phyloP scores from a whole-genome alignment of 2,797 vertebrate genomes.

The Columba guinea region DNA sequence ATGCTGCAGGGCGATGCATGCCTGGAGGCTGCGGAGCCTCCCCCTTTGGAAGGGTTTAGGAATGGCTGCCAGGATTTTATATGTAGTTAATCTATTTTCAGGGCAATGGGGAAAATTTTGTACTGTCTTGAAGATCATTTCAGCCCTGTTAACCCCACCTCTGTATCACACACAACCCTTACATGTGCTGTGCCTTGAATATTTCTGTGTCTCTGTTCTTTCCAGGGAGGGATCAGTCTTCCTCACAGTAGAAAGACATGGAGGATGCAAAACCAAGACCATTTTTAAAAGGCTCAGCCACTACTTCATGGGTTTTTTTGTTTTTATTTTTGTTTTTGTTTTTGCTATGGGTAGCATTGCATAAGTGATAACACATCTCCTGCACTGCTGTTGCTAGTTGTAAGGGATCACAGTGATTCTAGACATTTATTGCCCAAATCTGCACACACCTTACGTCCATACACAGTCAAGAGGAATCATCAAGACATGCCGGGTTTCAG shows the following conservation, averaged over 20 bases:
- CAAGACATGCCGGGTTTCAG: background rate
- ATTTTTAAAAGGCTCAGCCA: background rate
- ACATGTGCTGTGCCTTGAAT: fast-evolving
- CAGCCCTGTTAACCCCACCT: background rate
- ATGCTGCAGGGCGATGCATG: fast-evolving
- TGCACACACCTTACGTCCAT: background rate
- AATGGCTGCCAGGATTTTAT: background rate
- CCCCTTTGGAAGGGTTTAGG: background rate
- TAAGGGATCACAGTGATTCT: background rate
- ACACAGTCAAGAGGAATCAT: background rate
- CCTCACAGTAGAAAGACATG: background rate
- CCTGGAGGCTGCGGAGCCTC: background rate
- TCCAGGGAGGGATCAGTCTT: background rate
- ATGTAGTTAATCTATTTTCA: background rate
- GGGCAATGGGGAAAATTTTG: background rate
- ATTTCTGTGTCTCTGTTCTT: background rate
- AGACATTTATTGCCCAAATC: background rate
- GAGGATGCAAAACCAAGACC: background rate
- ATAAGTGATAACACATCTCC: background rate
- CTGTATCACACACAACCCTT: background rate
- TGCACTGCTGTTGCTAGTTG: background rate
- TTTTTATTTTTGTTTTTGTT: too few species aligned
- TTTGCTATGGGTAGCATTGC: too few species aligned
- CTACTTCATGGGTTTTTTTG: background rate
- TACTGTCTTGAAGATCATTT: background rate